Percentiles rank a stretch among this genome's conserved stretches.
Evolutionary conservation across 2,797 vertebrate species (phyloP).

Genomic region (Acrossocheilus fasciatus): DNA sequence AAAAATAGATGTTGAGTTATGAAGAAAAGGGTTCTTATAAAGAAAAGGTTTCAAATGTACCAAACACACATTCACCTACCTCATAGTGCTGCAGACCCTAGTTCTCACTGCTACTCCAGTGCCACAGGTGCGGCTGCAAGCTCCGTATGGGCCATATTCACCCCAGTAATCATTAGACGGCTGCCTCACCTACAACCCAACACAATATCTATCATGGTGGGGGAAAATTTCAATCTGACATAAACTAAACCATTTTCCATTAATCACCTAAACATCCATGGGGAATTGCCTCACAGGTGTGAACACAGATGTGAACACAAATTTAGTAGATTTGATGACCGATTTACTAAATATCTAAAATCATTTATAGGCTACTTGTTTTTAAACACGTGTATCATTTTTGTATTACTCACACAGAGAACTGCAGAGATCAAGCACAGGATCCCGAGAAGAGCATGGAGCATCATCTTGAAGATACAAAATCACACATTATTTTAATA

Average conservation of each 20-base stretch:
- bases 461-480: slow-evolving; percentile 67
- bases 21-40: not conserved
- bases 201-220: not conserved
- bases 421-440: slow-evolving; percentile 70
- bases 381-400: not conserved
- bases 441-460: slow-evolving; percentile 66
- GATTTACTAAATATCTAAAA: not conserved
- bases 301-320: not conserved
- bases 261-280: not conserved
- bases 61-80: slow-evolving; percentile 70
- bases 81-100: slow-evolving; percentile 84
- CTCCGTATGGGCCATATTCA: slow-evolving; percentile 84
- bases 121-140: slow-evolving; percentile 91
- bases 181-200: slow-evolving; percentile 60
- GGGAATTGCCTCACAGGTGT: not conserved
- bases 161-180: slow-evolving; percentile 82
- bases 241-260: not conserved
- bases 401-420: slow-evolving; percentile 69
- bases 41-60: slow-evolving; percentile 1
- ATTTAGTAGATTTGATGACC: not conserved
- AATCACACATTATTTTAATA: not conserved
- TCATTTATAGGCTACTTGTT: not conserved
- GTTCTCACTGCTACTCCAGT: slow-evolving; percentile 85
- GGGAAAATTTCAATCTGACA: not conserved
- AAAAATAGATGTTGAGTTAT: not conserved